These are phyloP conservation scores for Macrotis lagotis DNA, from an alignment of 2,113 vertebrate species.

Conservation along the genomic window DNA sequence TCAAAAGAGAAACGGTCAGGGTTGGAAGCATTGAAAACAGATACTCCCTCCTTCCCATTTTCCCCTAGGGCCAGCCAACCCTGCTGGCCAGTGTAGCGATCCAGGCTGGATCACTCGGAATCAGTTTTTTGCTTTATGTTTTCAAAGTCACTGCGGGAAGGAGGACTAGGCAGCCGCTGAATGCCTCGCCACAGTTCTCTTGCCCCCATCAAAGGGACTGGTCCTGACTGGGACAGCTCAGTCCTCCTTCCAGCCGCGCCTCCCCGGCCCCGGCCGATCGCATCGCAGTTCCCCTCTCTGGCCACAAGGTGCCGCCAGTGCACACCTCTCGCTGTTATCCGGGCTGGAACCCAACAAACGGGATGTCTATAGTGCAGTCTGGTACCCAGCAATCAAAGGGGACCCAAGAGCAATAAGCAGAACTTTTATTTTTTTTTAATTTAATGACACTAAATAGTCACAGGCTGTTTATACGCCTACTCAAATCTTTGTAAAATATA, in stretches of 20 bases:
- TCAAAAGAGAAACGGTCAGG: not conserved
- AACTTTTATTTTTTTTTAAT: not conserved
- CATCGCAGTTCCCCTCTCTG: slow-evolving; percentile 20
- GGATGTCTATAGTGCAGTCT: not conserved
- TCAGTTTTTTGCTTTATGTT: not conserved
- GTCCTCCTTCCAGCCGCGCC: too few species aligned
- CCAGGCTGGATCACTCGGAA: not conserved
- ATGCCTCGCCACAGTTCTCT: not conserved
- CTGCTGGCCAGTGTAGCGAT: not conserved
- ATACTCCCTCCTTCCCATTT: not conserved
- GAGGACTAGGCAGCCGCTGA: not conserved
- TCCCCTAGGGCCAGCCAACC: not conserved
- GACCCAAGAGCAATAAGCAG: not conserved
- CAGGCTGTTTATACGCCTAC: not conserved
- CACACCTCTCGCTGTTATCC: slow-evolving; percentile 7
- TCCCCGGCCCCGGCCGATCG: too few species aligned
- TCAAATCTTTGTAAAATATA: not conserved
- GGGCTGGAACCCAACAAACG: not conserved
- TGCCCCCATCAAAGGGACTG: not conserved
- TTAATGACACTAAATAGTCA: not conserved
- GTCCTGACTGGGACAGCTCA: too few species aligned
- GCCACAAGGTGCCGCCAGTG: slow-evolving; percentile 59
- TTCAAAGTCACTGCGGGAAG: slow-evolving; percentile 1
- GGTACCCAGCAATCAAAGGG: not conserved
- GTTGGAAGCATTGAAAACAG: not conserved